Percentiles rank a stretch among this genome's conserved stretches.
Evolutionary conservation across 2,113 vertebrate genomes (phyloP).

Genomic region (Dipodomys spectabilis): DNA sequence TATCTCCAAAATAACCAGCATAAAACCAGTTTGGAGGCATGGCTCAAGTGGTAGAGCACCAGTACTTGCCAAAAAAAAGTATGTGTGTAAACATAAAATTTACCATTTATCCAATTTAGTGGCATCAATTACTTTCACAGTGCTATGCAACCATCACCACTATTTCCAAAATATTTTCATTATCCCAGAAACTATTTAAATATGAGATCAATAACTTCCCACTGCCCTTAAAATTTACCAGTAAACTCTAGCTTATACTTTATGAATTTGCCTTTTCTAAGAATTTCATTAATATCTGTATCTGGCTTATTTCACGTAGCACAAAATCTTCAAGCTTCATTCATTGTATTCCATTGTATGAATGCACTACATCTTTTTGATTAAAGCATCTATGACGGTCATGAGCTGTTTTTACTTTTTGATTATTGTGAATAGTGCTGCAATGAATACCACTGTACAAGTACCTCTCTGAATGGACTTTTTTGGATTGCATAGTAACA

Average conservation of each 20-base stretch:
- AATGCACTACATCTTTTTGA: neutral
- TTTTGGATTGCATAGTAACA: neutral
- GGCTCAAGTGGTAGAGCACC: too few species aligned
- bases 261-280: conserved; percentile 10
- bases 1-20: too few species aligned
- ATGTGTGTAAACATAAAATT: too few species aligned
- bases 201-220: neutral
- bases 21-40: too few species aligned
- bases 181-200: neutral
- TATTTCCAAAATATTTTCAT: neutral
- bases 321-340: neutral
- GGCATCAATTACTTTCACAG: neutral
- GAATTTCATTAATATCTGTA: neutral
- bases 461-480: too few species aligned
- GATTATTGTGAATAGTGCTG: neutral
- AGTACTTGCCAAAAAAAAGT: too few species aligned
- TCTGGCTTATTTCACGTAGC: conserved; percentile 2
- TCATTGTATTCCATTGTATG: neutral
- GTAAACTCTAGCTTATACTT: neutral
- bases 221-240: neutral
- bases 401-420: neutral
- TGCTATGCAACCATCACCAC: neutral
- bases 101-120: neutral
- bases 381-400: neutral
- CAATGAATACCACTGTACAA: too few species aligned